Conservation (phyloP, 2,888 invertebrate genomes). For the Cylloceria caligata region DNA sequence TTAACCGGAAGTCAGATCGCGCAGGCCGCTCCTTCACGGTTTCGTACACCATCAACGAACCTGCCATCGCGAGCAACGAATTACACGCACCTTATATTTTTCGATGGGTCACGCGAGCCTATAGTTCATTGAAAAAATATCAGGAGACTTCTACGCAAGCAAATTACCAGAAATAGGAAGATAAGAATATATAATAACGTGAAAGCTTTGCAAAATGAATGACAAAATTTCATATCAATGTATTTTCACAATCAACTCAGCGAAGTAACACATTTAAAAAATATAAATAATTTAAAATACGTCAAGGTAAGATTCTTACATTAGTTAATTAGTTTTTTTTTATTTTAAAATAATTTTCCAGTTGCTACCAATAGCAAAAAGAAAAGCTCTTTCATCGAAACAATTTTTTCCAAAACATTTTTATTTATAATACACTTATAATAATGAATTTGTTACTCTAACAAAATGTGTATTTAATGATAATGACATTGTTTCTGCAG, state of each 20-base stretch:
- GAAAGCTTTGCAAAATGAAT: neutral
- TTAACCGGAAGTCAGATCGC: slow-evolving; percentile 79
- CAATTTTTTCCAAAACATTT: too few relatives aligned
- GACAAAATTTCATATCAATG: neutral
- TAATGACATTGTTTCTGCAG: too few relatives aligned
- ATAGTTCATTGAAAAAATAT: neutral
- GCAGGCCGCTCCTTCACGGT: slow-evolving; percentile 28
- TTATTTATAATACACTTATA: too few relatives aligned
- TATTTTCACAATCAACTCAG: neutral
- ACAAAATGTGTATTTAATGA: too few relatives aligned
- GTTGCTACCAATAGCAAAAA: too few relatives aligned
- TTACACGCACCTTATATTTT: neutral
- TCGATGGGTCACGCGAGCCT: slow-evolving; percentile 34
- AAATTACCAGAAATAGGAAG: neutral
- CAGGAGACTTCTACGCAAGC: neutral
- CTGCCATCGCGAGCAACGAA: neutral
- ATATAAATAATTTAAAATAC: neutral
- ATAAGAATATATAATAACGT: neutral
- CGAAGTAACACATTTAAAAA: neutral
- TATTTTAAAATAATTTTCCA: neutral
- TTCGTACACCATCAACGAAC: neutral
- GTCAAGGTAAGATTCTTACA: neutral
- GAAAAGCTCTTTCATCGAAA: too few relatives aligned
- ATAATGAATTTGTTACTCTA: too few relatives aligned
- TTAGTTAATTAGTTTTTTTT: neutral